Evolutionary conservation across 2,113 vertebrate genomes (phyloP), one percentile per base, ranked within the genome.

Genomic region (Pelecanoides urinatrix): DNA sequence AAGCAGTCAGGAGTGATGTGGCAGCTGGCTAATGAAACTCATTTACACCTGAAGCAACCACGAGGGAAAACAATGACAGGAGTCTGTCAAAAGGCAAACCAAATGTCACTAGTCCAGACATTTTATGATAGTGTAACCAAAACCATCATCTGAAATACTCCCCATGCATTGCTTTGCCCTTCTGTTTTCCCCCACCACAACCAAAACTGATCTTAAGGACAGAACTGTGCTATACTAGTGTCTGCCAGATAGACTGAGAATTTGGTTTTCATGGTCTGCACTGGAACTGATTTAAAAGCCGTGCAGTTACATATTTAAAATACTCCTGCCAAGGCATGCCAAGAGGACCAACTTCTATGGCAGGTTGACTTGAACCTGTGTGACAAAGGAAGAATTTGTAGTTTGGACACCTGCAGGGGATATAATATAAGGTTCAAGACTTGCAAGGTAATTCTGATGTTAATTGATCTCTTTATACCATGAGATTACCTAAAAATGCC

Each of bases 1-100:
- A 83, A 86, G 29, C 55, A 71, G 65, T 26, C 63, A 76, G 27
- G 45, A 87, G 22, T 13, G n/a, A 17, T 75, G 61, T 38, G 15
- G n/a, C 79, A 88, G 30, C 38, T 90, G 84, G 49, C 29, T 88
- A 86, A 88, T n/a, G 71, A 95, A 96, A 83, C 40, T 9, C 44
- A 74, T 92, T 87, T 53, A 61, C 47, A 68, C 30, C 50, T 93
- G 47, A 44, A 67, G n/a, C n/a, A 91, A 49, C 27, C 45, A 82
- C 49, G 18, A 49, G n/a, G 13, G 66, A 70, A 92, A 92, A 74
- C 0, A 0, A 92, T 27, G 42, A n/a, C 65, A 66, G 27, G 11
- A 75, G 25, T 42, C 52, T 56, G 47, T 72, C 70, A 92, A 85
- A 95, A 92, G 16, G 36, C 40, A 67, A 74, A 58, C 30, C 20